Conservation (phyloP, 2,113 vertebrate genomes). For the Microtus oregoni region DNA sequence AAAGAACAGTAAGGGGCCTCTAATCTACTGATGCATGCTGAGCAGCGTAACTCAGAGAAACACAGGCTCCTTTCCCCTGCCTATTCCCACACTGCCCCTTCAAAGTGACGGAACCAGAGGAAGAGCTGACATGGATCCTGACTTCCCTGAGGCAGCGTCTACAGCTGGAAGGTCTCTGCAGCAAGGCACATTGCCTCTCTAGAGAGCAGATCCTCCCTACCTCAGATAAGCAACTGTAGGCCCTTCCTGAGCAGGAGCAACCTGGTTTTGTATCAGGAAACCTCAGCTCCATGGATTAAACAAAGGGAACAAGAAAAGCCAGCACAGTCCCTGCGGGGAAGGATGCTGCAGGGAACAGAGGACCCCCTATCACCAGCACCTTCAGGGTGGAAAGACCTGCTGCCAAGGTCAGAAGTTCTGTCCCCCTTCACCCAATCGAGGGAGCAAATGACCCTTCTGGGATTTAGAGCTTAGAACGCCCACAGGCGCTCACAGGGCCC, state of each 20-base stretch:
- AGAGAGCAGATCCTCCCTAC: neutral
- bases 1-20: neutral
- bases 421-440: neutral
- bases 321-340: neutral
- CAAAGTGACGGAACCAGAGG: neutral
- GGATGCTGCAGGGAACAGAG: neutral
- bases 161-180: neutral
- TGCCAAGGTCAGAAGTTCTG: conserved; percentile 7
- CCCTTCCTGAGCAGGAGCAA: conserved; percentile 61
- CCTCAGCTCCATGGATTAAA: conserved; percentile 55
- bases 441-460: neutral
- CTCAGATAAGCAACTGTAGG: conserved; percentile 52
- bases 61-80: neutral
- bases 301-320: conserved; percentile 4
- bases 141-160: neutral
- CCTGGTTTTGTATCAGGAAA: conserved; percentile 69
- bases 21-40: neutral
- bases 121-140: neutral
- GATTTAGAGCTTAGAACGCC: neutral
- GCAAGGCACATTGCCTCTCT: neutral
- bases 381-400: neutral
- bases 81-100: neutral
- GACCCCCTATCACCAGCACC: neutral
- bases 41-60: neutral
- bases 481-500: neutral